These are phyloP conservation scores for Ambastaia sidthimunki DNA, from an alignment of 2,797 vertebrate species.

Conservation along the genomic window DNA sequence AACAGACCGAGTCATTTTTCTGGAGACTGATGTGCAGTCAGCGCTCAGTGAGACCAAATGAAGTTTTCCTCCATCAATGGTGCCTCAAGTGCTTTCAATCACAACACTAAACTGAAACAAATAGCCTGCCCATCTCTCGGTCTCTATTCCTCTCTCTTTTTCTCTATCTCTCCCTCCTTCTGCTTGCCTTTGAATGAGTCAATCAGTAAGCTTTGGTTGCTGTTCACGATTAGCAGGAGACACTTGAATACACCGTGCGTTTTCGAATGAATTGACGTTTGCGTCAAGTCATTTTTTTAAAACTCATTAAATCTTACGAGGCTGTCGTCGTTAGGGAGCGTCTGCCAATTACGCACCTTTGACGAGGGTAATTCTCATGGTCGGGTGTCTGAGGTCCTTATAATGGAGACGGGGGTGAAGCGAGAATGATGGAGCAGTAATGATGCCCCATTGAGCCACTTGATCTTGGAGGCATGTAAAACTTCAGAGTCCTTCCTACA, in stretches of 20 bases:
- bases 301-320: slow-evolving; percentile 29
- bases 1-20: slow-evolving; percentile 41
- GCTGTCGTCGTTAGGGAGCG: slow-evolving; percentile 5
- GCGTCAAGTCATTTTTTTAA: slow-evolving; percentile 12
- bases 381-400: slow-evolving; percentile 25
- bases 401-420: slow-evolving; percentile 6
- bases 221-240: slow-evolving; percentile 35
- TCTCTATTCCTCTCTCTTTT: slow-evolving; percentile 30
- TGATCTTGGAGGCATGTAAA: slow-evolving; percentile 17
- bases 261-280: slow-evolving; percentile 33
- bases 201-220: slow-evolving; percentile 40
- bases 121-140: slow-evolving; percentile 38
- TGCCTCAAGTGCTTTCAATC: slow-evolving; percentile 46
- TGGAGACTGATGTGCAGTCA: slow-evolving; percentile 38
- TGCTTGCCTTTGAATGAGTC: slow-evolving; percentile 35
- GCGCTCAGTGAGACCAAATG: slow-evolving; percentile 41
- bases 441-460: slow-evolving; percentile 28
- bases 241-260: slow-evolving; percentile 31
- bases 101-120: slow-evolving; percentile 54
- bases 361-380: slow-evolving; percentile 32
- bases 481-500: not conserved
- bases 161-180: slow-evolving; percentile 30
- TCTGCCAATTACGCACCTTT: slow-evolving; percentile 24
- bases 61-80: slow-evolving; percentile 50
- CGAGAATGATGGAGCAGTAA: slow-evolving; percentile 21